Percentiles rank a stretch among this genome's conserved stretches.
Evolutionary conservation across 1,140 invertebrate species (phyloP).

Genomic region (Magallana ariakensis): DNA sequence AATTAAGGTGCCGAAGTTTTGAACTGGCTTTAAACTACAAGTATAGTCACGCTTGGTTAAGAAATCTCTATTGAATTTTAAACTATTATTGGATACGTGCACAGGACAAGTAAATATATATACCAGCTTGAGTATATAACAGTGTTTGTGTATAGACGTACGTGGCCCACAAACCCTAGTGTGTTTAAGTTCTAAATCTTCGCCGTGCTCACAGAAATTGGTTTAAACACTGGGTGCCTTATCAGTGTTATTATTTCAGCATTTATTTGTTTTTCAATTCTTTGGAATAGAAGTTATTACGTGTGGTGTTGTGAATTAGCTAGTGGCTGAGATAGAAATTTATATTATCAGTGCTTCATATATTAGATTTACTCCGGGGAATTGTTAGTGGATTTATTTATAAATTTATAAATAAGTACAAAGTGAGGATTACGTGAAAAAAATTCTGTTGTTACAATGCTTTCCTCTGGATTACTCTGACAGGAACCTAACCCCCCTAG

Average conservation of each 20-base stretch:
- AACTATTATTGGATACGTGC: slow-evolving; percentile 23
- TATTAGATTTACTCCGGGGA: neutral
- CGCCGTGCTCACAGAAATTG: neutral
- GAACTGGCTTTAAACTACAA: neutral
- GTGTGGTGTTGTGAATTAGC: neutral
- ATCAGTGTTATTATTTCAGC: neutral
- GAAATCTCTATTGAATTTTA: neutral
- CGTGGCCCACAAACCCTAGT: neutral
- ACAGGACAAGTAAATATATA: slow-evolving; percentile 2
- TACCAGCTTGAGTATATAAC: neutral
- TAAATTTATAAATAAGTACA: neutral
- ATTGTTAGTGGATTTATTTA: neutral
- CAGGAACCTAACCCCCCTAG: neutral
- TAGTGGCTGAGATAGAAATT: slow-evolving; percentile 23
- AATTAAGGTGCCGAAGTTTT: neutral
- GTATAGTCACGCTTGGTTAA: slow-evolving; percentile 3
- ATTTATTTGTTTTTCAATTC: neutral
- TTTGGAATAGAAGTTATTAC: neutral
- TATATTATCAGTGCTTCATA: neutral
- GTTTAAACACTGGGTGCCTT: neutral
- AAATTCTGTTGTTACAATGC: neutral
- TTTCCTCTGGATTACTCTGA: neutral
- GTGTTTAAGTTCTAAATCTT: neutral
- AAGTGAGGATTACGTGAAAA: neutral
- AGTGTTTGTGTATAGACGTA: neutral